Percentiles rank a stretch among this genome's conserved stretches.
Evolutionary conservation across 2,797 vertebrate species (phyloP).

Genomic region (Rhynchotus rufescens): DNA sequence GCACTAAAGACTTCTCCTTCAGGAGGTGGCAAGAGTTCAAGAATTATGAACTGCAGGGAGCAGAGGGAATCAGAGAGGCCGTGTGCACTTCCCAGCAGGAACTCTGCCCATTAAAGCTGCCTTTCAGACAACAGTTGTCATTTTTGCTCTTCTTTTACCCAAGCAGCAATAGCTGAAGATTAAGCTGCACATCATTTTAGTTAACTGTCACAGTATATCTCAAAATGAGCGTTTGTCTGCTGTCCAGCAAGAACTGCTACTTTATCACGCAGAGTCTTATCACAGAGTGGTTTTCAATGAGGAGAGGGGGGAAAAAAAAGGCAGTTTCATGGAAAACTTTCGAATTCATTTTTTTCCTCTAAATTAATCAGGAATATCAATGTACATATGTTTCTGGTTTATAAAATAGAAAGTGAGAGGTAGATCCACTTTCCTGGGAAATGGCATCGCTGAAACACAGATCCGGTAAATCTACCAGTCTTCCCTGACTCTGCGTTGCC

Average conservation of each 20-base stretch:
- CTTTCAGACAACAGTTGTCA: neutral
- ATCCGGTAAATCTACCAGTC: neutral
- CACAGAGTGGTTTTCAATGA: rapidly evolving
- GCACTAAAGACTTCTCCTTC: too few species aligned
- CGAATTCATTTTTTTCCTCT: neutral
- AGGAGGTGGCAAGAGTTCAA: neutral
- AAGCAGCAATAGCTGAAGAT: neutral
- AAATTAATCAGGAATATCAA: neutral
- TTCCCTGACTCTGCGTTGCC: neutral
- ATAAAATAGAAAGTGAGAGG: neutral
- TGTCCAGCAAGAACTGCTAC: neutral
- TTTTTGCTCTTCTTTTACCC: neutral
- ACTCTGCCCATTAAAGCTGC: neutral
- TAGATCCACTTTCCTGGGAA: neutral
- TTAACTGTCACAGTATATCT: neutral
- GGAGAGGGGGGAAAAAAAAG: neutral
- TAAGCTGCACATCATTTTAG: neutral
- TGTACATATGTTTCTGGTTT: neutral
- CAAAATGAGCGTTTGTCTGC: neutral
- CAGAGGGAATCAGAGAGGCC: neutral
- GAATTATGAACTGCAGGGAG: neutral
- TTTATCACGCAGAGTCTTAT: neutral
- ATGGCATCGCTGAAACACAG: rapidly evolving
- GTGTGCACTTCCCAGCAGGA: neutral
- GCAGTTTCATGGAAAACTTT: neutral